Percentiles rank a stretch among this genome's conserved stretches.
Evolutionary conservation across 2,888 invertebrate genomes (phyloP).

Genomic region (Heteromyza rotundicornis): DNA sequence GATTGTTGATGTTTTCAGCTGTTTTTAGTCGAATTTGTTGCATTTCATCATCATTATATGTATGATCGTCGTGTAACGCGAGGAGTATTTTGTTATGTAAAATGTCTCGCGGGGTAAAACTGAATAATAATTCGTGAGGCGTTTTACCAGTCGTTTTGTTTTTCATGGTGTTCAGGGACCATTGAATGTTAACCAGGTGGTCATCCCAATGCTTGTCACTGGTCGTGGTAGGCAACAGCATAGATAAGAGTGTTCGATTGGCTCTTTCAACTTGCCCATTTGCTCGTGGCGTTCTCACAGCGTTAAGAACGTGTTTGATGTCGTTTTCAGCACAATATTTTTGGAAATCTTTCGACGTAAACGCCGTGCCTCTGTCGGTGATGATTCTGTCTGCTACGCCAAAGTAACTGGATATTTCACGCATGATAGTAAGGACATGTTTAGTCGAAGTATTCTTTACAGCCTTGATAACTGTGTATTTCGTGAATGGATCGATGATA

Average conservation of each 20-base stretch:
- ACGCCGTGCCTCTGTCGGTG: conserved; percentile 37
- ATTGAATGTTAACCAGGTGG: conserved; percentile 13
- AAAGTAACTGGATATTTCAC: conserved; percentile 27
- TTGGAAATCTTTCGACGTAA: conserved; percentile 31
- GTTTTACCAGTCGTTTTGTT: conserved; percentile 8
- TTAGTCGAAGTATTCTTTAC: conserved; percentile 21
- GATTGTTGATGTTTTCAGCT: neutral
- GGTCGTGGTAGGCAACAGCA: conserved; percentile 8
- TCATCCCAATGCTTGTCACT: conserved; percentile 13
- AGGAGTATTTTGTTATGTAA: conserved; percentile 11
- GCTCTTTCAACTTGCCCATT: conserved; percentile 25
- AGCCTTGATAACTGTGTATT: conserved; percentile 16
- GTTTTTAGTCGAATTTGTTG: neutral
- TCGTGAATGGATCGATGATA: conserved; percentile 25
- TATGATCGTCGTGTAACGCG: neutral
- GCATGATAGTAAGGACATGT: conserved; percentile 13
- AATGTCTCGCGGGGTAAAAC: conserved; percentile 10
- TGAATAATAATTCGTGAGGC: conserved; percentile 9
- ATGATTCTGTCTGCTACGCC: conserved; percentile 36
- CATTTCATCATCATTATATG: neutral
- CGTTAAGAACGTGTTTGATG: conserved; percentile 35
- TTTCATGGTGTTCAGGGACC: conserved; percentile 9
- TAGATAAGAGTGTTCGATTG: conserved; percentile 18
- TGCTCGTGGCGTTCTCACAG: conserved; percentile 34
- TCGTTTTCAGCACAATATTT: conserved; percentile 28